Base-by-base conservation (phyloP, 2,113 vertebrate genomes). In the Chloropsis hardwickii region DNA sequence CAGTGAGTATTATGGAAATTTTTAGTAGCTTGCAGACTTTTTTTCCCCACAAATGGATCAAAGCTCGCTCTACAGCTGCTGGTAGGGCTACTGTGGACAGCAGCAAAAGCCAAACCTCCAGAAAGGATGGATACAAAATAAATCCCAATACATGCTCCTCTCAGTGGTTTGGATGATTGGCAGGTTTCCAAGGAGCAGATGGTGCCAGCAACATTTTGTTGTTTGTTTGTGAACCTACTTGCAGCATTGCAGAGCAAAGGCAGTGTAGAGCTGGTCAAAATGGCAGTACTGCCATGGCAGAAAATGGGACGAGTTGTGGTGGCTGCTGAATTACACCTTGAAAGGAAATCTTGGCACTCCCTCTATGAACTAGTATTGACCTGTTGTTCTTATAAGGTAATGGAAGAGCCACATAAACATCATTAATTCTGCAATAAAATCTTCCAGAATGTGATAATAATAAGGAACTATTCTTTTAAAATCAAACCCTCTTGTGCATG, bases 101-200 rank as follows among this genome's bases (percentile, higher is more conserved):
- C 72, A 37, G 62, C 54, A 82, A 69, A 94, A 95, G 61, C 65
- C 2, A 7, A 65, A 87, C 61, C 58, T 87, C 84, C 84, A 90
- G 80, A 65, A 87, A 81, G 57, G 42, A 35, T 72, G 53, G 73
- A 29, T 89, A 10, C 0, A 1, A 56, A 74, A 35, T 83, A 60
- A 92, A 87, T 72, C 70, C 40, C 73, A 53, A 7, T 66, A 33
- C 53, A 76, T 37, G n/a, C 53, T 84, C 39, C 25, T 85, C 91
- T 84, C 86, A 69, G 37, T 89, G 58, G 37, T 91, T 91, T 35
- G 71, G n/a, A 69, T 53, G 77, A 15, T 2, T 92, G 95, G 91
- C 94, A 82, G 56, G 61, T 72, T 92, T 95, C 91, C 93, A 95
- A 64, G 70, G 90, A 91, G 81, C 91, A 95, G 94, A 95, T 97